Base-by-base conservation (phyloP, 2,888 invertebrate genomes). In the Calameuta idolon region DNA sequence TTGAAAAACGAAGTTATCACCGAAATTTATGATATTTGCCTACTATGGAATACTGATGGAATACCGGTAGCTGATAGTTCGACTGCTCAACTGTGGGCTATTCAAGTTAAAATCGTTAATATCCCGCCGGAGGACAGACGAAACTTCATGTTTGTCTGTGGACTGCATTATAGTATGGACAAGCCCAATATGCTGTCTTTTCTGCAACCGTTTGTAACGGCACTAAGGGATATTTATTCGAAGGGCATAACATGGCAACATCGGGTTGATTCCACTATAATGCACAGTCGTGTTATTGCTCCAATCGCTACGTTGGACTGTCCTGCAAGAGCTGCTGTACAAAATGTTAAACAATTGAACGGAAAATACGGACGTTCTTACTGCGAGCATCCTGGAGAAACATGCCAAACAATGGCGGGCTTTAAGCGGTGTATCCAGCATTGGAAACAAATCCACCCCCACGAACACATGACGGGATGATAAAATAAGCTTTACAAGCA, bases 21-120 rank as follows among this genome's bases (percentile, higher is more conserved):
- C n/a, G 73, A 68, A 34, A 73, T 74, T n/a, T 76, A 75, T 75
- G 80, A 79, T 79, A 30, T 79, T 11, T 23, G 55, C 75, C 74
- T 80, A 35, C 12, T 79, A 11, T 79, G 75, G 79, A 79, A 77
- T 79, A 79, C 77, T 11, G 81, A 81, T 76, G 79, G 81, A 34
- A 71, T 74, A 15, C 77, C 77, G 11, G 31, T 76, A 73, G 31
- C 75, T 12, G 77, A 77, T 68, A 80, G 74, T 75, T 81, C 80
- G 4, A 81, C 77, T 40, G 77, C 69, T 30, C 75, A 81, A 76
- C 55, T 79, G 30, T 81, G 77, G 77, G 75, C 75, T 1, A 33
- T 80, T 5, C 79, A 77, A 69, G 75, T 37, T 11, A 76, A 79
- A 77, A 76, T 81, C 71, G 1, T 77, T 0, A 79, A 79, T 75